Evolutionary conservation across 2,888 invertebrate species (phyloP).

Genomic region (Orchesella flavescens): DNA sequence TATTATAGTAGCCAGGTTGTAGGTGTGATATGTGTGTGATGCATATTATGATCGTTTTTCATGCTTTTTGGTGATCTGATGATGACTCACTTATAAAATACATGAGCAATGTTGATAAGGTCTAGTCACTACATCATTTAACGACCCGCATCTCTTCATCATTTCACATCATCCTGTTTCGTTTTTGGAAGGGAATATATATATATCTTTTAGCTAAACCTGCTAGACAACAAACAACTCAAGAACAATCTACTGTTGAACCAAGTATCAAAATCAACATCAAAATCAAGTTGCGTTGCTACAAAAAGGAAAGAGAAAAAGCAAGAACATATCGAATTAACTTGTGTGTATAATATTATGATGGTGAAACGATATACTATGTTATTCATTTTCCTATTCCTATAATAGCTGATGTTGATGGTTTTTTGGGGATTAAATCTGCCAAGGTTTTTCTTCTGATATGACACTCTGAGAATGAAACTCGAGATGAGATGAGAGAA

Average conservation of each 20-base stretch:
- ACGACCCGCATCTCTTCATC: background rate
- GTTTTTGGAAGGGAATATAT: background rate
- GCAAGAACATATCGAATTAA: background rate
- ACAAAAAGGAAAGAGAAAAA: background rate
- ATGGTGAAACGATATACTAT: no score
- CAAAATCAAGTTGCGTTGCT: no score
- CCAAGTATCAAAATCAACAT: background rate
- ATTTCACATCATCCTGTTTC: background rate
- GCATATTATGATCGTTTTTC: background rate
- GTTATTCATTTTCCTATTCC: no score
- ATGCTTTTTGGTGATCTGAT: background rate
- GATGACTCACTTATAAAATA: slow-evolving; percentile 22
- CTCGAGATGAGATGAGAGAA: background rate
- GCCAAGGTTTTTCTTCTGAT: background rate
- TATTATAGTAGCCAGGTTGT: no score
- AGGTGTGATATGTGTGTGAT: background rate
- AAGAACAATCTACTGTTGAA: background rate
- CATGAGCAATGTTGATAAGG: slow-evolving; percentile 11
- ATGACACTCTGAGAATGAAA: background rate
- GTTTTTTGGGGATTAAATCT: background rate
- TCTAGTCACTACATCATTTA: slow-evolving; percentile 1
- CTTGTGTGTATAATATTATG: no score
- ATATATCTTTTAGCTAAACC: background rate
- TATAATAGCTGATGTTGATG: background rate
- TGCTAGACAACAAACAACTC: background rate